These are phyloP conservation scores for Phalanger gymnotis DNA, from an alignment of 2,797 vertebrate species.

Conservation along the genomic window DNA sequence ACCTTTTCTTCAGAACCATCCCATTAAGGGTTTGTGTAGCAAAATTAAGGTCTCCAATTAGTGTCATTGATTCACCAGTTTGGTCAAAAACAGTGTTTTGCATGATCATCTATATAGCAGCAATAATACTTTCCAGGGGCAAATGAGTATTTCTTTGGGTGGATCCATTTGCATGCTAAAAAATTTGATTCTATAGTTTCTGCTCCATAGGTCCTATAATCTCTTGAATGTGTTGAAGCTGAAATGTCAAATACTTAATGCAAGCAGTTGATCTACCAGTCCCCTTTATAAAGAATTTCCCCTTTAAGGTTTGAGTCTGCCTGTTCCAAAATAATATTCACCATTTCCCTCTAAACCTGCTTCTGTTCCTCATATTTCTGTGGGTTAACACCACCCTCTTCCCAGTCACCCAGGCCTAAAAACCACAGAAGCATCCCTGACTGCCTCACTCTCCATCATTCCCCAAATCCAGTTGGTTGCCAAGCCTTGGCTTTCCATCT, in stretches of 20 bases:
- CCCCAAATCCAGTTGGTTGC: neutral
- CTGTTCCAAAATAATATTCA: neutral
- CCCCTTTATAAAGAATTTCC: neutral
- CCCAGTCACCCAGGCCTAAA: neutral
- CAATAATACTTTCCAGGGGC: neutral
- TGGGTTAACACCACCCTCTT: neutral
- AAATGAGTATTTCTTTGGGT: neutral
- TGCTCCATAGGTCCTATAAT: neutral
- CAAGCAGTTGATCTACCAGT: neutral
- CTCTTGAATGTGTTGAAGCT: neutral
- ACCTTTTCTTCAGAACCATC: neutral
- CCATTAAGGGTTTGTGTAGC: neutral
- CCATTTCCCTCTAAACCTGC: neutral
- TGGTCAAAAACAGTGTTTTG: neutral
- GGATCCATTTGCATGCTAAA: neutral
- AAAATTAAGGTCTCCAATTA: neutral
- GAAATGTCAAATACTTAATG: neutral
- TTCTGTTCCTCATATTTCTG: neutral
- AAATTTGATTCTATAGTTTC: neutral
- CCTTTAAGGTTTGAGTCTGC: neutral
- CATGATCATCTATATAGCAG: neutral
- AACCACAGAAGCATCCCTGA: conserved; percentile 43
- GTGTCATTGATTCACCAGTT: neutral
- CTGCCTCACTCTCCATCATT: neutral
- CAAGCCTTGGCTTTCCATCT: neutral